Percentiles rank a stretch among this genome's conserved stretches.
phyloP scores from a whole-genome alignment of 2,888 invertebrate species.

The Platypus cylindrus region DNA sequence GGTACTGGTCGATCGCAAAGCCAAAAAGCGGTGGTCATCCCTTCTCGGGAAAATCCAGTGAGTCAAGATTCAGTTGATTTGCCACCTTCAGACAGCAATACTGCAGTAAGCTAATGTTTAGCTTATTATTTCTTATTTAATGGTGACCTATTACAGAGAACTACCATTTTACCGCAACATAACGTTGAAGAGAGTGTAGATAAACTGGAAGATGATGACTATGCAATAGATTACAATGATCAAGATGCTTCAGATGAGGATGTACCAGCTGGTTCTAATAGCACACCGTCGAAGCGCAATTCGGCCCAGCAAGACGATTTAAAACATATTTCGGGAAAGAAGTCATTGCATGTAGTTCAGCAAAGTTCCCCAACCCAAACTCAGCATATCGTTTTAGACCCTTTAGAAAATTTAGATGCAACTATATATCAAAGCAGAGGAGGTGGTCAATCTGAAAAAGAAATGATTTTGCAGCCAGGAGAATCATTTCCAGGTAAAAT shows the following conservation, averaged over 20 bases:
- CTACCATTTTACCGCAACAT: too few species aligned
- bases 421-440: conserved; percentile 46
- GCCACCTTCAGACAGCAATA: conserved; percentile 3
- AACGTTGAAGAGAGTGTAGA: too few species aligned
- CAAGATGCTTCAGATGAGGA: conserved; percentile 47
- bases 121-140: background rate
- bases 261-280: conserved; percentile 2
- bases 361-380: conserved; percentile 35
- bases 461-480: conserved; percentile 50
- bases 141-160: background rate
- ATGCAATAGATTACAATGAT: conserved; percentile 35
- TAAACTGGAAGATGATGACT: too few species aligned
- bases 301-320: background rate
- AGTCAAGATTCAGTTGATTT: conserved; percentile 4
- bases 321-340: background rate
- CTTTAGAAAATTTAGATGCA: conserved; percentile 45
- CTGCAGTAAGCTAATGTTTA: too few species aligned
- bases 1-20: conserved; percentile 9
- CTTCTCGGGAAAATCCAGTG: too few species aligned
- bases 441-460: conserved; percentile 37
- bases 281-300: conserved; percentile 8
- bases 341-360: conserved; percentile 7
- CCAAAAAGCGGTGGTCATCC: conserved; percentile 7
- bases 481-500: conserved; percentile 41
- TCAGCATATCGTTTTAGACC: conserved; percentile 51